These are phyloP conservation scores for Marisa cornuarietis DNA, from an alignment of 1,140 invertebrate genomes.

Conservation along the genomic window DNA sequence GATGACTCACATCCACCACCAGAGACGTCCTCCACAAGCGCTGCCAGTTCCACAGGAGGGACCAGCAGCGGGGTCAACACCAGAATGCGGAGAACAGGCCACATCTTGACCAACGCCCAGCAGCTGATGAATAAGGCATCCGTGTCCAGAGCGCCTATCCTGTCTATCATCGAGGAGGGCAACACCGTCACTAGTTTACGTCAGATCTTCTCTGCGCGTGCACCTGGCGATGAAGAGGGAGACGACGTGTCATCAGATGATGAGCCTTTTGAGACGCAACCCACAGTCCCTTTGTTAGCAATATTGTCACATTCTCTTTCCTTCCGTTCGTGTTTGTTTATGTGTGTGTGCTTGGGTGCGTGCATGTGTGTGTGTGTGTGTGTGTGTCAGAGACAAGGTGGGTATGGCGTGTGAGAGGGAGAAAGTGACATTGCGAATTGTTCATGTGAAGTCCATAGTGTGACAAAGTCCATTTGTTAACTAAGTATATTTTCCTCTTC, in stretches of 20 bases:
- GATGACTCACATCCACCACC: slow-evolving; percentile 22
- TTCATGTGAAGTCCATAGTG: too few relatives aligned
- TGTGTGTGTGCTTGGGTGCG: background rate
- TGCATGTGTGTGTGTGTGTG: background rate
- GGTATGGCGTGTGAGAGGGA: too few relatives aligned
- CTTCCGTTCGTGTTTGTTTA: too few relatives aligned
- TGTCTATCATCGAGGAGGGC: slow-evolving; percentile 59
- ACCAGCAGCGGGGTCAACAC: slow-evolving; percentile 14
- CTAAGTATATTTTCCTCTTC: too few relatives aligned
- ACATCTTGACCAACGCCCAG: slow-evolving; percentile 1
- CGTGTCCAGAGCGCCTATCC: slow-evolving; percentile 48
- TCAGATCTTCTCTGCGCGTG: slow-evolving; percentile 29
- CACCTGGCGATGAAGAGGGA: slow-evolving; percentile 7
- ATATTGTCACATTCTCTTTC: too few relatives aligned
- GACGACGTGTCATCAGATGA: slow-evolving; percentile 5
- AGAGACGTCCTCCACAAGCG: too few relatives aligned
- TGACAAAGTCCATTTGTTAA: too few relatives aligned
- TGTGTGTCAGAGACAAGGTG: too few relatives aligned
- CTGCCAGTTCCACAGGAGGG: background rate
- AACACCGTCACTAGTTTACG: slow-evolving; percentile 52
- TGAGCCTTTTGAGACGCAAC: background rate
- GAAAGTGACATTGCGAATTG: too few relatives aligned
- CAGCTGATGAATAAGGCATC: slow-evolving; percentile 1
- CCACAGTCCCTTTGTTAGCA: too few relatives aligned
- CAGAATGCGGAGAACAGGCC: slow-evolving; percentile 25